These are phyloP conservation scores for Neolamprologus modestus DNA, from an alignment of 2,113 vertebrate genomes.

Conservation along the genomic window DNA sequence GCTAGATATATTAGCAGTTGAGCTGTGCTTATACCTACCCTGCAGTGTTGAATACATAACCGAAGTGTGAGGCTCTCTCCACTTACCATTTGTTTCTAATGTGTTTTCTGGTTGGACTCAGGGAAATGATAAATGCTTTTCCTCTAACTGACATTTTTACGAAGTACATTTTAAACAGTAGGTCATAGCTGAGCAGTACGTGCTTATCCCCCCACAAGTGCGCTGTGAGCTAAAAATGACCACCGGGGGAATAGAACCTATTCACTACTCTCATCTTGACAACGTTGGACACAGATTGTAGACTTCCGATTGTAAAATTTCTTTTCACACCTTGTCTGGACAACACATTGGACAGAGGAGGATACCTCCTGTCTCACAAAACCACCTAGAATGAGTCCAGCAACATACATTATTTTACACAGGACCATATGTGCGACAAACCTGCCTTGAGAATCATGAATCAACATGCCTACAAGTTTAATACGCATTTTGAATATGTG, in stretches of 20 bases:
- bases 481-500: not conserved
- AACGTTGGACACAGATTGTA: slow-evolving; percentile 24
- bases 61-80: not conserved
- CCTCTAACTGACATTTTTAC: slow-evolving; percentile 24
- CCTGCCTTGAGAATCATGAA: not conserved
- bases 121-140: slow-evolving; percentile 24
- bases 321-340: slow-evolving; percentile 17
- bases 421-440: not conserved
- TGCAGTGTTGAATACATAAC: not conserved
- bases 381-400: not conserved
- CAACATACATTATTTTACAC: not conserved
- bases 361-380: not conserved
- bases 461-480: not conserved
- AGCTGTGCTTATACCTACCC: not conserved
- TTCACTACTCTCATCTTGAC: slow-evolving; percentile 27
- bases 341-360: not conserved
- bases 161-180: slow-evolving; percentile 27
- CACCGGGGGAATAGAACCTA: slow-evolving; percentile 3
- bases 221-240: slow-evolving; percentile 7
- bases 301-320: not conserved
- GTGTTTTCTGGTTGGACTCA: slow-evolving; percentile 1
- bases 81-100: slow-evolving; percentile 19
- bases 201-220: not conserved
- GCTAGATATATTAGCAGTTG: not conserved
- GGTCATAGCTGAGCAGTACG: not conserved